phyloP scores from a whole-genome alignment of 2,888 invertebrate genomes.

The Pocota personata region DNA sequence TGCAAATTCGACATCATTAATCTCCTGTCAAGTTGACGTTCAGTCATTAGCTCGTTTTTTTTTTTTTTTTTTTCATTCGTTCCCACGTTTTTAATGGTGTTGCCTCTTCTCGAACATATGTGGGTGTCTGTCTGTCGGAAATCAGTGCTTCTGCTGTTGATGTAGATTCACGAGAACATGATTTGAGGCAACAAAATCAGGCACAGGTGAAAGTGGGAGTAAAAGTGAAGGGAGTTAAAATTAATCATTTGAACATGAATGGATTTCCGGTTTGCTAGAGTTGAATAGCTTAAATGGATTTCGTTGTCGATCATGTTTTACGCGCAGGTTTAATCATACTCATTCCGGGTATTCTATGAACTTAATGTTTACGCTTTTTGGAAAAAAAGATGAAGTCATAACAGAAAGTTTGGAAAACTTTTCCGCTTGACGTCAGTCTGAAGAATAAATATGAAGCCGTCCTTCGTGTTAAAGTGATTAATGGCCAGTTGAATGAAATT shows the following conservation, averaged over 20 bases:
- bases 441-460: conserved; percentile 37
- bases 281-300: conserved; percentile 46
- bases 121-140: not conserved
- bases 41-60: conserved; percentile 41
- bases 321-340: not conserved
- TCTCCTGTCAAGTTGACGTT: conserved; percentile 45
- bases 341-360: not conserved
- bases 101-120: not conserved
- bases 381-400: conserved; percentile 45
- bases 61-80: conserved; percentile 1
- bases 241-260: conserved; percentile 51
- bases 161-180: conserved; percentile 23
- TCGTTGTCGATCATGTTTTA: conserved; percentile 24
- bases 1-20: conserved; percentile 57
- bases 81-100: conserved; percentile 12
- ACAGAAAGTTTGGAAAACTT: conserved; percentile 49
- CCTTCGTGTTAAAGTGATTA: conserved; percentile 55
- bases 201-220: not conserved
- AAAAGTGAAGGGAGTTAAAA: not conserved
- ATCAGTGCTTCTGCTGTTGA: conserved; percentile 5
- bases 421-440: conserved; percentile 48
- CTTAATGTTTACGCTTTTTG: conserved; percentile 17
- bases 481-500: conserved; percentile 32
- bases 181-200: conserved; percentile 10
- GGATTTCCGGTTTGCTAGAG: conserved; percentile 49